Base-by-base conservation (phyloP, 1,140 invertebrate genomes). In the Leptoteleia sp. region DNA sequence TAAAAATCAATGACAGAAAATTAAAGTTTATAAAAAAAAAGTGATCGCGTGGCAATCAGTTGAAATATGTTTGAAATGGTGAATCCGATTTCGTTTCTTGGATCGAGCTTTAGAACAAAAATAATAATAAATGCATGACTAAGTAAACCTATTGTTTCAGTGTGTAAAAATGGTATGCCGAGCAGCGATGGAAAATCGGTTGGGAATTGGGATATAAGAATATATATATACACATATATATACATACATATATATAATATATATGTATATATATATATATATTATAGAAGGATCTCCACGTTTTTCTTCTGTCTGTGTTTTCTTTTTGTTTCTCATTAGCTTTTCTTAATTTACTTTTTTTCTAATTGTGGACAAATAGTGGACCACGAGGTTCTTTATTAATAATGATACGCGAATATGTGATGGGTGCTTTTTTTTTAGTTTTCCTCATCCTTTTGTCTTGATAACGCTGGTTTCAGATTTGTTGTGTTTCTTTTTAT, bases 391-490 rank as follows among this genome's bases (percentile, higher is more conserved):
- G 11, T 16, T 55, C 73, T 43, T 27, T 42, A 55, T 54, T 59
- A 33, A 65, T 19, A 57, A 57, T 43, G 48, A 57, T 37, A 61
- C 65, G 61, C 43, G 65, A 29, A 19, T 55, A 61, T 65, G 64
- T 72, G 33, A 59, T 38, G 64, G 31, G 29, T 57, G 40, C 67
- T 45, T 59, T 42, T 57, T 62, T 48, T 55, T 77, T 59, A 76
- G 9, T 25, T 40, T 57, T 42, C n/a, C 37, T 31, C 5, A 35
- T 64, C 25, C 8, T 50, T 71, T 61, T 52, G 12, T 52, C 37
- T 42, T 42, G 48, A 64, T 79, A 80, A 80, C 80, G 71, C 79
- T 82, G n/a, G n/a, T n/a, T n/a, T n/a, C n/a, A n/a, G n/a, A n/a
- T n/a, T n/a, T n/a, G n/a, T 80, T 76, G 55, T 38, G 7, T 40